A percentile compares a stretch with the other conserved stretches of the same genome.
These are phyloP conservation scores for Planococcus citri DNA, from an alignment of 1,140 invertebrate genomes.

Conservation along the genomic window DNA sequence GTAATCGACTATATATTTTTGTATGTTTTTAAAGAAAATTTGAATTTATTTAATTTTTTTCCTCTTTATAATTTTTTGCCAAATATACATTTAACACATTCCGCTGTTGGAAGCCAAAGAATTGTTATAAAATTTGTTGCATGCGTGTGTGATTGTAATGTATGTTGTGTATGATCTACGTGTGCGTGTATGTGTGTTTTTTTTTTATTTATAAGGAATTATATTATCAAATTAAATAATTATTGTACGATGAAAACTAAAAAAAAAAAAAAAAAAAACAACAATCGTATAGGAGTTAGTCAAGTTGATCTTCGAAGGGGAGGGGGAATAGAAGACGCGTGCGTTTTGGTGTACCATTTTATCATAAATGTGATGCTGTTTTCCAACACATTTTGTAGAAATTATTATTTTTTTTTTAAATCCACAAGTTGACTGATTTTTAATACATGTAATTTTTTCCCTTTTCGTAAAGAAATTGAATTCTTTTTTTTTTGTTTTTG, in stretches of 20 bases:
- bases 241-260: too few species aligned
- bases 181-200: neutral
- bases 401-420: neutral
- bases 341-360: neutral
- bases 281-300: too few species aligned
- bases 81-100: neutral
- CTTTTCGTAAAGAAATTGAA: neutral
- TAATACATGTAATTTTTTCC: neutral
- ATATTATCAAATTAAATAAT: too few species aligned
- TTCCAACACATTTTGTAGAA: neutral
- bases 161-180: neutral
- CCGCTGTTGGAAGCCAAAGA: neutral
- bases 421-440: neutral
- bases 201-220: too few species aligned
- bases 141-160: neutral
- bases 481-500: neutral
- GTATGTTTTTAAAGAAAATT: neutral
- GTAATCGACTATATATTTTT: neutral
- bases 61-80: too few species aligned
- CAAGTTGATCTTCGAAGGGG: too few species aligned
- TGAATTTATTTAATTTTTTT: neutral
- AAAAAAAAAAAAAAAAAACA: too few species aligned
- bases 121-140: neutral
- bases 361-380: conserved; percentile 3
- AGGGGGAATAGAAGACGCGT: too few species aligned